phyloP scores from a whole-genome alignment of 2,797 vertebrate genomes.

The Melanotaenia parkinsoni region DNA sequence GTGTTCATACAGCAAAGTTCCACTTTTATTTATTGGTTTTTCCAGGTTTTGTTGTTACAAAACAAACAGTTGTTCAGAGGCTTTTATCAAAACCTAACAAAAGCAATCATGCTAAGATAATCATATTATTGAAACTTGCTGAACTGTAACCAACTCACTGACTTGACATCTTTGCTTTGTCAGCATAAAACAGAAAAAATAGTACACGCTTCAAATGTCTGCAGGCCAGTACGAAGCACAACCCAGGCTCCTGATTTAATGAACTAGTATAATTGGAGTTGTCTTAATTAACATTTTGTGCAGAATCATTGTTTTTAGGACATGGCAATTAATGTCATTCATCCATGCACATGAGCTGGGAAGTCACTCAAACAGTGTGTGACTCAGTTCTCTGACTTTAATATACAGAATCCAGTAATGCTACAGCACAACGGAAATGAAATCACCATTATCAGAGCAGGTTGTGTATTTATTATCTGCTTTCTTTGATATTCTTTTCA shows the following conservation, averaged over 20 bases:
- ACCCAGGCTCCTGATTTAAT: conserved; percentile 15
- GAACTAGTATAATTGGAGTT: conserved; percentile 9
- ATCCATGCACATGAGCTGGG: not conserved
- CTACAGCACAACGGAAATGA: not conserved
- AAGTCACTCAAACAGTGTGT: not conserved
- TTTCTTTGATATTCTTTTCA: not conserved
- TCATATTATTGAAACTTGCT: conserved; percentile 2
- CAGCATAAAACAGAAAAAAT: conserved; percentile 2
- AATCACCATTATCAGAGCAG: not conserved
- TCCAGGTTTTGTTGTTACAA: too few relatives aligned
- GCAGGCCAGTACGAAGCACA: conserved; percentile 5
- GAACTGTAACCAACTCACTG: not conserved
- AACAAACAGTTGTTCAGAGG: not conserved
- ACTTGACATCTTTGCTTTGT: conserved; percentile 17
- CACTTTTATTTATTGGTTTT: too few relatives aligned
- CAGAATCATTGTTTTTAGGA: conserved; percentile 12
- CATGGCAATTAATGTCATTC: not conserved
- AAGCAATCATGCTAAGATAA: not conserved
- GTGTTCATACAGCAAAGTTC: too few relatives aligned
- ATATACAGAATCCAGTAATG: not conserved
- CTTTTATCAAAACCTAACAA: not conserved
- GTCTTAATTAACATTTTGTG: conserved; percentile 25
- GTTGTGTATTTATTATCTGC: not conserved
- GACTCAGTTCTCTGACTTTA: not conserved
- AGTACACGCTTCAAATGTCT: conserved; percentile 8